phyloP scores from a whole-genome alignment of 2,797 vertebrate species.

The Agapornis canus region DNA sequence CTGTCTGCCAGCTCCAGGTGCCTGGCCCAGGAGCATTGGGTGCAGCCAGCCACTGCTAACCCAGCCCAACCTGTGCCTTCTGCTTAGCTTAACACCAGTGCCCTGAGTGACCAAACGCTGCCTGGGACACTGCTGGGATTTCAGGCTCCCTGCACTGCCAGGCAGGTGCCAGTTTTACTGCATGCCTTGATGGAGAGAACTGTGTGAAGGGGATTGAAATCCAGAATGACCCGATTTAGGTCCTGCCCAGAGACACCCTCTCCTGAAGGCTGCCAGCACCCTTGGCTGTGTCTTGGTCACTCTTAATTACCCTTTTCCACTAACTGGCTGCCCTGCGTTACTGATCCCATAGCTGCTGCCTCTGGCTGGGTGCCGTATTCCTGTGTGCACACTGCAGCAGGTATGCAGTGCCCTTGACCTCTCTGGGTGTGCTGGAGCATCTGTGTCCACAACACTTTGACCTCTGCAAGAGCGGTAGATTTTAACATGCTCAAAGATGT shows the following conservation, averaged over 20 bases:
- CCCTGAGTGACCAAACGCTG: fast-evolving
- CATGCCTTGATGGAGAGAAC: background rate
- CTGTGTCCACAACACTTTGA: background rate
- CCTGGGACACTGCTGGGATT: background rate
- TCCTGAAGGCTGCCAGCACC: background rate
- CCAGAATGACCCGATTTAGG: background rate
- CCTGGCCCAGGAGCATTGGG: background rate
- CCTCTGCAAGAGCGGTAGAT: background rate
- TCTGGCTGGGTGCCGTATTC: background rate
- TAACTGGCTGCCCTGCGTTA: background rate
- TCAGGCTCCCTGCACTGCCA: background rate
- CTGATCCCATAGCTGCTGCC: background rate
- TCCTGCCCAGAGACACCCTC: background rate
- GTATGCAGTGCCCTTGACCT: background rate
- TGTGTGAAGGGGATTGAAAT: background rate
- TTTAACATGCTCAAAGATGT: background rate
- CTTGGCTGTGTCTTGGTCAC: background rate
- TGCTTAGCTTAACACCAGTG: background rate
- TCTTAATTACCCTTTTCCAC: background rate
- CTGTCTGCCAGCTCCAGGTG: background rate
- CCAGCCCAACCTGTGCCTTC: background rate
- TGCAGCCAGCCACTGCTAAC: background rate
- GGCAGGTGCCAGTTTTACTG: background rate
- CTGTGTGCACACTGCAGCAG: background rate
- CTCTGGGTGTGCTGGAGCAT: background rate